Conservation (phyloP, 2,888 invertebrate genomes). For the Pachycephus smyrnensis region DNA sequence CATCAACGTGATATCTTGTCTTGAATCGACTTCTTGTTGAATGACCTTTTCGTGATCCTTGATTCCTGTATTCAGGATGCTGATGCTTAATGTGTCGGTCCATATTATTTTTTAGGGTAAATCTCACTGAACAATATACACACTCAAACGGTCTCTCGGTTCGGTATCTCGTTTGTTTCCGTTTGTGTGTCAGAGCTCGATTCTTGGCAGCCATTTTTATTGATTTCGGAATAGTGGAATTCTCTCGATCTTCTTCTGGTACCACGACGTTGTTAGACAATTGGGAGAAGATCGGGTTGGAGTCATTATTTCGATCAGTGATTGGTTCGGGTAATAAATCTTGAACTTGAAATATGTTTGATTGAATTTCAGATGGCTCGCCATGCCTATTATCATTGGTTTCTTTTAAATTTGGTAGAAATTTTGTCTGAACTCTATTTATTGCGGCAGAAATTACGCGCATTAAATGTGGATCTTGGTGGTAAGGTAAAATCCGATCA, state of each 20-base stretch:
- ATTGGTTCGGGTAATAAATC: constrained; percentile 27
- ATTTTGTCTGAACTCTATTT: constrained; percentile 76
- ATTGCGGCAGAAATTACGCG: constrained; percentile 75
- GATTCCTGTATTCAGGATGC: constrained; percentile 91
- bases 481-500: constrained; percentile 73
- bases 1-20: constrained; percentile 52
- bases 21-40: constrained; percentile 69
- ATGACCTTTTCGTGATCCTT: constrained; percentile 76
- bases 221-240: constrained; percentile 71
- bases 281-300: constrained; percentile 38
- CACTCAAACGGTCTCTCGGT: constrained; percentile 93
- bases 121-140: constrained; percentile 89
- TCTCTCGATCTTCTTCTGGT: constrained; percentile 44
- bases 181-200: constrained; percentile 90
- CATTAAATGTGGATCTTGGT: constrained; percentile 77
- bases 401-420: constrained; percentile 75
- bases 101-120: constrained; percentile 94
- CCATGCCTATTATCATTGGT: constrained; percentile 77
- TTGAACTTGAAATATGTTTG: constrained; percentile 35
- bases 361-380: constrained; percentile 58
- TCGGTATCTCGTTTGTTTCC: constrained; percentile 89
- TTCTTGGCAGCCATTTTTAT: constrained; percentile 93
- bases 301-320: constrained; percentile 38
- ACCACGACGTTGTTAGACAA: constrained; percentile 22
- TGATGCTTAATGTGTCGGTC: constrained; percentile 95